These are phyloP conservation scores for Rhopalosiphum maidis DNA, from an alignment of 1,140 invertebrate genomes.

Conservation along the genomic window DNA sequence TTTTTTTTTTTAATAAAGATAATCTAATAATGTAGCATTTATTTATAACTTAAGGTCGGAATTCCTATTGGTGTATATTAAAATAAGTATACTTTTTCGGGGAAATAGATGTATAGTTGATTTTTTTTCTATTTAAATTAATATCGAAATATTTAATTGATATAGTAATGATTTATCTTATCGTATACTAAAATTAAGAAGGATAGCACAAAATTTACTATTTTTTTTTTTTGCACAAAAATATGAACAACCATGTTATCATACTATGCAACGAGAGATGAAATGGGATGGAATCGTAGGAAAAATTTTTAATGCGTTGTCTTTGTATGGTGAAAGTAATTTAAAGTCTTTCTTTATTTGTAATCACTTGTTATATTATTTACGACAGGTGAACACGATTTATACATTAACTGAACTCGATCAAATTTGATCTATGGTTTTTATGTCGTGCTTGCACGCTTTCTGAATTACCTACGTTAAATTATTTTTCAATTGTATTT, in stretches of 20 bases:
- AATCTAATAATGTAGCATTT: no score
- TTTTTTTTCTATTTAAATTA: no score
- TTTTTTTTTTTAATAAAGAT: no score
- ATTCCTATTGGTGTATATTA: no score
- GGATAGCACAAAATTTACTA: not conserved
- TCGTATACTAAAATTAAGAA: not conserved
- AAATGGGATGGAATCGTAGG: not conserved
- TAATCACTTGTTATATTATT: conserved; percentile 37
- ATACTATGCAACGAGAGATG: not conserved
- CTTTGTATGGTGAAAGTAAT: not conserved
- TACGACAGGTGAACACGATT: conserved; percentile 39
- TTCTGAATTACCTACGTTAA: not conserved
- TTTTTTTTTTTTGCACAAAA: not conserved
- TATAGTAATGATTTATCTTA: not conserved
- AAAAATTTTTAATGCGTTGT: not conserved
- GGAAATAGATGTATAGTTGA: no score
- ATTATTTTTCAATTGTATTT: conserved; percentile 1
- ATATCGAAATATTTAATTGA: no score
- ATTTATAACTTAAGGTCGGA: no score
- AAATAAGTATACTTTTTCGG: no score
- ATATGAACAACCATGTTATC: not conserved
- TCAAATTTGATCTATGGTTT: conserved; percentile 22
- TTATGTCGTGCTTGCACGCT: conserved; percentile 20
- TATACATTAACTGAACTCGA: conserved; percentile 36
- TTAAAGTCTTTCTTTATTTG: conserved; percentile 22